A percentile compares a stretch with the other conserved stretches of the same genome.
Evolutionary conservation across 2,797 vertebrate genomes (phyloP).

Genomic region (Pipistrellus pygmaeus): DNA sequence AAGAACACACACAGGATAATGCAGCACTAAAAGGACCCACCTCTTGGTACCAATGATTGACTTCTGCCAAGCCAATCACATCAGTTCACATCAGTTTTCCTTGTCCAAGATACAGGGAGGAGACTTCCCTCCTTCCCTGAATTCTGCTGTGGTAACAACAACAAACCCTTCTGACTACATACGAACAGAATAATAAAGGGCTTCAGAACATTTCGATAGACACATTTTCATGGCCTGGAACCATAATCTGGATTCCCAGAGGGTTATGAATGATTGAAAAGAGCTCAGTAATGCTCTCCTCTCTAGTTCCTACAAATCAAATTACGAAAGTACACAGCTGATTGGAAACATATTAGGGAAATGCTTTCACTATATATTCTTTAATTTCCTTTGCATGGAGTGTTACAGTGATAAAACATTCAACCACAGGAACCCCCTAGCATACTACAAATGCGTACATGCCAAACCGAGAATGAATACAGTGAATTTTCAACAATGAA

Average conservation of each 20-base stretch:
- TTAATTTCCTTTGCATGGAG: slow-evolving; percentile 81
- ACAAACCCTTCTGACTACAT: background rate
- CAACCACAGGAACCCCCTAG: slow-evolving; percentile 60
- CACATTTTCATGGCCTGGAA: slow-evolving; percentile 62
- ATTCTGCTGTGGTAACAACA: background rate
- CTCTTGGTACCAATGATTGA: background rate
- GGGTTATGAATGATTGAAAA: slow-evolving; percentile 68
- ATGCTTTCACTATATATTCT: slow-evolving; percentile 73
- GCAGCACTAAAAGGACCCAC: background rate
- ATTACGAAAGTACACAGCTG: slow-evolving; percentile 61
- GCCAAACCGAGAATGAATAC: slow-evolving; percentile 64
- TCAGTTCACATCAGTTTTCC: background rate
- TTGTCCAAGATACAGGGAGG: background rate
- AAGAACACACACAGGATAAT: background rate
- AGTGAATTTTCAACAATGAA: slow-evolving; percentile 75
- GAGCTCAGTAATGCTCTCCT: slow-evolving; percentile 37
- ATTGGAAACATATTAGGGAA: slow-evolving; percentile 78
- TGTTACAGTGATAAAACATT: slow-evolving; percentile 74
- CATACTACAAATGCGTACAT: slow-evolving; percentile 52
- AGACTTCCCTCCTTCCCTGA: background rate
- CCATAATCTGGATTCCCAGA: slow-evolving; percentile 43
- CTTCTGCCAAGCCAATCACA: background rate
- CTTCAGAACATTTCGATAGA: slow-evolving; percentile 56
- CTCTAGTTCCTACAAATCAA: slow-evolving; percentile 71
- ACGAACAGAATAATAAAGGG: slow-evolving; percentile 26